Percentiles rank a stretch among this genome's conserved stretches.
Evolutionary conservation across 2,113 vertebrate genomes (phyloP).

Genomic region (Garra rufa): DNA sequence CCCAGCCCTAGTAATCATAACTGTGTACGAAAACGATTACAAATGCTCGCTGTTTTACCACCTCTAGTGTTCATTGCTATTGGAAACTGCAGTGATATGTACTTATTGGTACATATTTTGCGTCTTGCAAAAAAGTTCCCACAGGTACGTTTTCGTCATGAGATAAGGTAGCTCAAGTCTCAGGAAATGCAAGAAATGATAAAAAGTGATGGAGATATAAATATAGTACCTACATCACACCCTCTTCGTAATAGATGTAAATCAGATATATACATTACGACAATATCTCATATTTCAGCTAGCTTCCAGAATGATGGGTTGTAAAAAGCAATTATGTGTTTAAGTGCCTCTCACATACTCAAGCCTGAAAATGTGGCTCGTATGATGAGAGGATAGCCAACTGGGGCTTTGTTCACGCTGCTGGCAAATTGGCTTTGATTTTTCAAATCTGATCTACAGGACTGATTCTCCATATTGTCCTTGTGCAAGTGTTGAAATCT

Average conservation of each 20-base stretch:
- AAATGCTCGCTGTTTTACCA: too few relatives aligned
- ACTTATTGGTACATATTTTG: too few relatives aligned
- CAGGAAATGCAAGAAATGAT: too few relatives aligned
- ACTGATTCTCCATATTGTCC: slow-evolving; percentile 7
- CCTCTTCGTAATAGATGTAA: neutral
- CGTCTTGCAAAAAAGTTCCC: too few relatives aligned
- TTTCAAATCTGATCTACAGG: neutral
- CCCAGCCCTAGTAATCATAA: too few relatives aligned
- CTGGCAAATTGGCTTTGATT: slow-evolving; percentile 21
- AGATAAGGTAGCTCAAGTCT: too few relatives aligned
- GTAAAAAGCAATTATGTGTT: neutral
- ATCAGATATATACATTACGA: too few relatives aligned
- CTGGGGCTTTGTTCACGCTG: neutral
- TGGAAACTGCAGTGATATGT: too few relatives aligned
- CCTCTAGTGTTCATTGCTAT: too few relatives aligned
- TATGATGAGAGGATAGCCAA: neutral
- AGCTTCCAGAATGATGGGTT: neutral
- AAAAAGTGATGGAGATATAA: neutral
- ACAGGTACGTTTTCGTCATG: too few relatives aligned
- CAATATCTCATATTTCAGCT: too few relatives aligned
- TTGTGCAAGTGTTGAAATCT: slow-evolving; percentile 8
- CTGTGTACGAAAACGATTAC: too few relatives aligned
- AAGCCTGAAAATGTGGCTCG: neutral
- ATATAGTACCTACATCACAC: neutral
- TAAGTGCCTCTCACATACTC: neutral